Evolutionary conservation across 2,113 vertebrate species (phyloP).

Genomic region (Ailuropoda melanoleuca): DNA sequence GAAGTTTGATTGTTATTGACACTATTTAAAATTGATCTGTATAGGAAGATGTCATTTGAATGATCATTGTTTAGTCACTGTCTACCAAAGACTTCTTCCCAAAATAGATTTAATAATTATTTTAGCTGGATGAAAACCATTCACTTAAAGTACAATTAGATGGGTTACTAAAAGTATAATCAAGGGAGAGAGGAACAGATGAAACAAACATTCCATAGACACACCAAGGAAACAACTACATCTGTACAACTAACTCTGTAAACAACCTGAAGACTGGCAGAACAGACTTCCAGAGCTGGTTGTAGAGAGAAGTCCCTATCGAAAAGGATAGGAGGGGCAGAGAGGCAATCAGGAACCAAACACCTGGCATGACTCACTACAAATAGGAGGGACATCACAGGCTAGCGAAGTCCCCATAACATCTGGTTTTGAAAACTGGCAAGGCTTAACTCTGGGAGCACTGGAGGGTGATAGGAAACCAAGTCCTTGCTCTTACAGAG

Average conservation of each 20-base stretch:
- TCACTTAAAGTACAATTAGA: background rate
- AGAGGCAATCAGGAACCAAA: background rate
- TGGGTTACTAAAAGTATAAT: rapidly evolving
- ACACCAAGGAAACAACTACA: background rate
- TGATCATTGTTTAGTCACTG: background rate
- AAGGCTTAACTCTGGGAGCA: background rate
- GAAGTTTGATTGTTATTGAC: background rate
- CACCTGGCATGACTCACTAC: background rate
- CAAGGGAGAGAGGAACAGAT: background rate
- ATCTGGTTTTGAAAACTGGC: background rate
- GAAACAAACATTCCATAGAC: background rate
- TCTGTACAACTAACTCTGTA: background rate
- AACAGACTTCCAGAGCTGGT: background rate
- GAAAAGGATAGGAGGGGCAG: background rate
- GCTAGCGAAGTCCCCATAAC: background rate
- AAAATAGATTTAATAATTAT: background rate
- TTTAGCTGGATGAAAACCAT: background rate
- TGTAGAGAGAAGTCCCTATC: background rate
- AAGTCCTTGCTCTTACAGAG: background rate
- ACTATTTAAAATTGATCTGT: background rate
- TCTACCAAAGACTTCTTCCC: background rate
- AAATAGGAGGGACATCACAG: background rate
- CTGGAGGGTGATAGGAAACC: background rate
- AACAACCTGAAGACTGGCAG: background rate
- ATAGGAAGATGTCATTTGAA: background rate